phyloP scores from a whole-genome alignment of 2,797 vertebrate genomes.

The Microctenopoma steveboyesi region DNA sequence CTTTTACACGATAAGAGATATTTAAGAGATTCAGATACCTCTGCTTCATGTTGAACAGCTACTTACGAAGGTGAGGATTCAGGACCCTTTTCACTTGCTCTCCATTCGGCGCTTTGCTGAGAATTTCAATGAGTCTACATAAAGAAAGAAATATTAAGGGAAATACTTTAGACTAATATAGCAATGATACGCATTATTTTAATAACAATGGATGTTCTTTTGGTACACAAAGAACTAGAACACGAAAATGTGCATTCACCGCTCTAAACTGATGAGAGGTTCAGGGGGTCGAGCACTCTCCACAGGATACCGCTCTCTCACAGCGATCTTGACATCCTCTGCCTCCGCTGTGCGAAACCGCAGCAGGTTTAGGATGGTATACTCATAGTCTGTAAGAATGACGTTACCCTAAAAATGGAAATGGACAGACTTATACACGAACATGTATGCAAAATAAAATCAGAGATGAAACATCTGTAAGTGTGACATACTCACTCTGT shows the following conservation, averaged over 20 bases:
- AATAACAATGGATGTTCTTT: background rate
- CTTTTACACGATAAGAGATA: background rate
- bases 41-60: background rate
- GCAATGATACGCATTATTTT: background rate
- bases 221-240: slow-evolving; percentile 1
- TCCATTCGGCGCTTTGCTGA: slow-evolving; percentile 84
- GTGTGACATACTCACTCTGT: slow-evolving; percentile 86
- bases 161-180: background rate
- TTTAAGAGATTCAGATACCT: background rate
- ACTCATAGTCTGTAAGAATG: slow-evolving; percentile 93
- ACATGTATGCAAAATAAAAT: background rate
- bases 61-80: slow-evolving; percentile 95
- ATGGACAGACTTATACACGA: slow-evolving; percentile 1
- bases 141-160: background rate
- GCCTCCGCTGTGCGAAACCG: slow-evolving; percentile 91
- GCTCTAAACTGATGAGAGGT: slow-evolving; percentile 87
- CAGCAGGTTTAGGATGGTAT: slow-evolving; percentile 93
- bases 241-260: slow-evolving; percentile 72
- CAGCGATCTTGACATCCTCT: slow-evolving; percentile 95
- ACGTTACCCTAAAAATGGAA: slow-evolving; percentile 89
- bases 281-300: slow-evolving; percentile 86
- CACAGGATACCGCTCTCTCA: slow-evolving; percentile 92
- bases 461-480: too few relatives aligned
- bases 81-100: slow-evolving; percentile 93
- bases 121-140: slow-evolving; percentile 88